Percentiles rank a stretch among this genome's conserved stretches.
Conservation (phyloP, 2,888 invertebrate genomes). For the Tenthredo scrophulariae region DNA sequence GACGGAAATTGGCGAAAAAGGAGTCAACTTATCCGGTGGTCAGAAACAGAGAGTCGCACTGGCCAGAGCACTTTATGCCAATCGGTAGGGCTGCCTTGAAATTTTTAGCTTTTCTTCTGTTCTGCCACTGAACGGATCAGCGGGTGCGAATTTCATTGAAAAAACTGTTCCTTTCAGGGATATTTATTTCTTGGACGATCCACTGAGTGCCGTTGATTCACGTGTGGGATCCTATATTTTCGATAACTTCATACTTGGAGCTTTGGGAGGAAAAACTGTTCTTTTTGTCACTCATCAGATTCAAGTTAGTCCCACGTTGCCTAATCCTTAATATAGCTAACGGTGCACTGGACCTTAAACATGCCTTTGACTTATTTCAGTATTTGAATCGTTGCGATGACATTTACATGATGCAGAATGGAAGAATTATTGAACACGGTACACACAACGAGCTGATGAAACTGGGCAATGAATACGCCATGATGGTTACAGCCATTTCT, state of each 20-base stretch:
- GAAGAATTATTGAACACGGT: slow-evolving; percentile 80
- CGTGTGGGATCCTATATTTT: slow-evolving; percentile 80
- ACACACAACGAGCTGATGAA: slow-evolving; percentile 80
- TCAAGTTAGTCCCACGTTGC: slow-evolving; percentile 74
- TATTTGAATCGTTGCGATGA: slow-evolving; percentile 81
- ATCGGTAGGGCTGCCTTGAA: slow-evolving; percentile 68
- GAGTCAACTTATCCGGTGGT: slow-evolving; percentile 80
- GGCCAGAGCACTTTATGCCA: slow-evolving; percentile 81
- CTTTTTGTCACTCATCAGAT: slow-evolving; percentile 83
- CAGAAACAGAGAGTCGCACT: slow-evolving; percentile 81
- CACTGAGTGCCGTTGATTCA: slow-evolving; percentile 80
- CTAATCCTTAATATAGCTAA: not conserved
- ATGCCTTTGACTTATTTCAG: slow-evolving; percentile 59
- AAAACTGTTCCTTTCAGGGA: slow-evolving; percentile 74
- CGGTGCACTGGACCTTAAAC: not conserved
- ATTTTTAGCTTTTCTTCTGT: not conserved
- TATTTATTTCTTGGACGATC: slow-evolving; percentile 82
- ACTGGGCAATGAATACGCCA: slow-evolving; percentile 72
- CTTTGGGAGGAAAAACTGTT: slow-evolving; percentile 80
- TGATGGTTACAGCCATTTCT: slow-evolving; percentile 66
- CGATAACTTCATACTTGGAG: slow-evolving; percentile 79
- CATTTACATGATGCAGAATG: slow-evolving; percentile 81
- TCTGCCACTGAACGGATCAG: not conserved
- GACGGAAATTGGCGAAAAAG: slow-evolving; percentile 81
- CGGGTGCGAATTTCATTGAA: not conserved